Conservation (phyloP, 2,113 vertebrate genomes). For the Sorex fumeus region DNA sequence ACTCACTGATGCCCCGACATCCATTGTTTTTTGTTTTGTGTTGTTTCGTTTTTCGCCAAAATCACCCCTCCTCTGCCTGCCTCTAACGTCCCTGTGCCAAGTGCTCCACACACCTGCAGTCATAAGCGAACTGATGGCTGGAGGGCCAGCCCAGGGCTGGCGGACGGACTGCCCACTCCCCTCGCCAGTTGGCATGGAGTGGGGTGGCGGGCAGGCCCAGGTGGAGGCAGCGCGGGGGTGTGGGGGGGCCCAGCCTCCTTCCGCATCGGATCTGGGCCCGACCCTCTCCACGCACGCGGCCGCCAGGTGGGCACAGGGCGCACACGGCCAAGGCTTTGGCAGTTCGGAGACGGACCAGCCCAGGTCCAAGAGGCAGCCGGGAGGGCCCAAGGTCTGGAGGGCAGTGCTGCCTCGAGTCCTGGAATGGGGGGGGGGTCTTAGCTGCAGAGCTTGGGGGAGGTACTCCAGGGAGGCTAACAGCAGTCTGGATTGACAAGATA, state of each 20-base stretch:
- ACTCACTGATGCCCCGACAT: too few species aligned
- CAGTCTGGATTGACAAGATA: too few species aligned
- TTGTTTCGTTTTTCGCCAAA: too few species aligned
- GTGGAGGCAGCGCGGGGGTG: neutral
- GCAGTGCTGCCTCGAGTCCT: neutral
- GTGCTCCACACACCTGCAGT: constrained; percentile 58
- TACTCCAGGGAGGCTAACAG: too few species aligned
- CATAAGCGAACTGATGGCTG: neutral
- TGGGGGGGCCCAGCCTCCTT: neutral
- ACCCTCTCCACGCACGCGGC: accelerated
- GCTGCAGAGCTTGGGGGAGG: too few species aligned
- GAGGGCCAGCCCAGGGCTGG: neutral
- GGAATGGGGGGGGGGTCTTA: neutral
- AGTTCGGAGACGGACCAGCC: neutral
- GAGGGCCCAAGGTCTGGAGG: neutral
- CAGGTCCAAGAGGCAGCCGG: constrained; percentile 29
- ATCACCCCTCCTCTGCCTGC: too few species aligned
- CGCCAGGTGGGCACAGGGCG: neutral
- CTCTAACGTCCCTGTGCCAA: too few species aligned
- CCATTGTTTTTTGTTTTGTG: too few species aligned
- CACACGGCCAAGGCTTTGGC: neutral
- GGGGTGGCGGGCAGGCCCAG: too few species aligned
- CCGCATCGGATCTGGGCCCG: neutral
- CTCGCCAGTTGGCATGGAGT: neutral
- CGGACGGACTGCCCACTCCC: neutral